Conservation (phyloP, 2,888 invertebrate genomes). For the Dione juno region DNA sequence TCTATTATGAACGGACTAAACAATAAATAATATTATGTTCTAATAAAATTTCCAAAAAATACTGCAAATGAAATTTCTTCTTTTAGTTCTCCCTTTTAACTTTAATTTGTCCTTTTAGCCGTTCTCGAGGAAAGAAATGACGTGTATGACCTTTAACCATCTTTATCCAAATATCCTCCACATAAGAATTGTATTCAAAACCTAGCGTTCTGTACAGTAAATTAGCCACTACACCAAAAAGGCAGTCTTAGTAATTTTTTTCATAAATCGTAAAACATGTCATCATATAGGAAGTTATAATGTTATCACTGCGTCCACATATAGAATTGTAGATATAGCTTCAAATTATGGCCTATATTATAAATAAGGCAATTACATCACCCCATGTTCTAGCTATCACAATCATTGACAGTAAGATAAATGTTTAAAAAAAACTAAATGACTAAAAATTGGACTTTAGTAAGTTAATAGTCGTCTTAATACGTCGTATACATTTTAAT, state of each 20-base stretch:
- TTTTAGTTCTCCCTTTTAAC: no score
- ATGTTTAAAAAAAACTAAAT: background rate
- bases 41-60: no score
- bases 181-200: background rate
- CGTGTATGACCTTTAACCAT: no score
- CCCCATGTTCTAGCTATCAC: conserved; percentile 14
- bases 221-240: background rate
- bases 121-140: no score
- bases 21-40: no score
- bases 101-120: no score
- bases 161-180: no score
- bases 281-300: background rate
- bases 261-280: background rate
- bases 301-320: conserved; percentile 5
- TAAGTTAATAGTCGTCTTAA: background rate
- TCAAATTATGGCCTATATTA: background rate
- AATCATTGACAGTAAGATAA: conserved; percentile 4
- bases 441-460: background rate
- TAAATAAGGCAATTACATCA: conserved; percentile 15
- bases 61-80: no score
- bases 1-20: no score
- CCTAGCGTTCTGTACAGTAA: background rate
- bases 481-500: background rate
- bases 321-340: background rate
- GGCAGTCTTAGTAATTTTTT: background rate